Evolutionary conservation across 2,113 vertebrate genomes (phyloP), one percentile per base, ranked within the genome.

Genomic region (Alaudala cheleensis): DNA sequence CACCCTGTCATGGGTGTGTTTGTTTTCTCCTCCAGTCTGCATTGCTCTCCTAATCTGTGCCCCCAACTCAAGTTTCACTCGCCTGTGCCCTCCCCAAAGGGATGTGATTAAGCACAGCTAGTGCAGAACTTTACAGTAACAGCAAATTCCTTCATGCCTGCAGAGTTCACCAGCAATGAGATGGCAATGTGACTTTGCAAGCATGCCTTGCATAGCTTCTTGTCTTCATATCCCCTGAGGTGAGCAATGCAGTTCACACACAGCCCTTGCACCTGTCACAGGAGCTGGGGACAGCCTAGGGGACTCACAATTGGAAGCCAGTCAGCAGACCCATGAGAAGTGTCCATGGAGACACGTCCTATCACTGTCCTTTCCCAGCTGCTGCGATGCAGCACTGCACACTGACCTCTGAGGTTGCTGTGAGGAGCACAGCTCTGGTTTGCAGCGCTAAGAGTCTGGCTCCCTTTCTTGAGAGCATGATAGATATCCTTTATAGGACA

Each of bases 1-100:
- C 82, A 73, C 64, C 56, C 64, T 96, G 94, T 93, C 90, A 94
- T 66, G 88, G 90, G 67, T 39, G 87, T 95, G 92, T 94, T 96
- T 95, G 94, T 96, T 96, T 96, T 88, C 93, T 90, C 91, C 81
- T 76, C 64, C 76, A 86, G 70, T 86, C 90, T 95, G 60, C 86
- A 86, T 79, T 79, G 47, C 92, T 90, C 17, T 91, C 49, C 72
- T 89, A 95, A 92, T 89, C 84, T 88, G 86, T 81, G 53, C 73
- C 73, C 86, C 53, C 53, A 92, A 45, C 77, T 93, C 81, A 67
- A 53, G 69, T 95, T 96, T 90, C 95, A 92, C 42, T 65, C 7
- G 0, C 81, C 50, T 92, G 66, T 72, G 69, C 65, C 82, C 61
- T 93, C 65, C 79, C 57, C 39, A 45, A 47, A 83, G 66, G 65